These are phyloP conservation scores for Neodiprion virginianus DNA, from an alignment of 1,140 invertebrate genomes.

Conservation along the genomic window DNA sequence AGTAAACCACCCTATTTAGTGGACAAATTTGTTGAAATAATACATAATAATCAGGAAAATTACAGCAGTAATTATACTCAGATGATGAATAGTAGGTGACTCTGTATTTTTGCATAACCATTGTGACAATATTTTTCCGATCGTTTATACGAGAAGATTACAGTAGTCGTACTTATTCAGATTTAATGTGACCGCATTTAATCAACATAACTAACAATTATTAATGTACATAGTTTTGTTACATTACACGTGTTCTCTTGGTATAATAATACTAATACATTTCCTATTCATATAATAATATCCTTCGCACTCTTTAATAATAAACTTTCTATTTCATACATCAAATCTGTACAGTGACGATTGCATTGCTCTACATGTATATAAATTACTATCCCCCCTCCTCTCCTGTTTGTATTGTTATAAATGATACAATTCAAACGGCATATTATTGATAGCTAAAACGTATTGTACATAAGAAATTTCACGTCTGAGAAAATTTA, in stretches of 20 bases:
- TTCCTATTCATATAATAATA: neutral
- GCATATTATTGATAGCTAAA: neutral
- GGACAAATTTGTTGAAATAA: too few relatives aligned
- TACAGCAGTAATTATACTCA: neutral
- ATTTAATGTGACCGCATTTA: neutral
- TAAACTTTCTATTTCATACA: slow-evolving; percentile 3
- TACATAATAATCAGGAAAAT: too few relatives aligned
- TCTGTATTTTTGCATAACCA: neutral
- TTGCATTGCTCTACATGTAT: slow-evolving; percentile 5
- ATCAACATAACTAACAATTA: slow-evolving; percentile 3
- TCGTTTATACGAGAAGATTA: neutral
- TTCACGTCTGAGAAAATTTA: neutral
- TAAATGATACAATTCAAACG: slow-evolving; percentile 2
- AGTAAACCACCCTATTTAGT: neutral
- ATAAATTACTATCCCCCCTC: neutral
- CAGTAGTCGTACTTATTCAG: neutral
- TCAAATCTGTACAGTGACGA: slow-evolving; percentile 7
- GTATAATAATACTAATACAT: neutral
- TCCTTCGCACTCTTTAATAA: neutral
- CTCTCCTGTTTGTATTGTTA: neutral
- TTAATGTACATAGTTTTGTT: slow-evolving; percentile 2
- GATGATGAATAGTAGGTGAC: neutral
- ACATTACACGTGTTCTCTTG: neutral
- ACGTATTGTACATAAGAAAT: neutral
- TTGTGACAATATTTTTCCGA: neutral